Percentiles rank a stretch among this genome's conserved stretches.
phyloP scores from a whole-genome alignment of 2,113 vertebrate species.

The Amazona vittata region DNA sequence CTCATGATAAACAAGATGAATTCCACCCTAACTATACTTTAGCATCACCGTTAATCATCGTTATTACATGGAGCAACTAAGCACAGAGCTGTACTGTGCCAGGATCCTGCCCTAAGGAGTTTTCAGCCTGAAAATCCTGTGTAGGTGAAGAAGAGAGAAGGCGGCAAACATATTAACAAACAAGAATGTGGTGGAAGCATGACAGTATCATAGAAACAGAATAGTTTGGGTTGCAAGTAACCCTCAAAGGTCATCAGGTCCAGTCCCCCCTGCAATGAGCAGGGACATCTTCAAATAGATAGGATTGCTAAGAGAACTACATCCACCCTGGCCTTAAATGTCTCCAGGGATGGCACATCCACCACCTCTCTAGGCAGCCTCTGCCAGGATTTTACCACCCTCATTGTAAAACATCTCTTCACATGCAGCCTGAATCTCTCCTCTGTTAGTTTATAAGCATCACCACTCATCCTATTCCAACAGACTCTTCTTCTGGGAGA shows the following conservation, averaged over 20 bases:
- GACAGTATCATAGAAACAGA: not conserved
- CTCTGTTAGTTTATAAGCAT: not conserved
- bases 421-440: not conserved
- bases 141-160: not conserved
- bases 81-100: not conserved
- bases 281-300: not conserved
- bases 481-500: not conserved
- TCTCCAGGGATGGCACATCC: not conserved
- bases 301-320: not conserved
- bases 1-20: not conserved
- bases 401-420: not conserved
- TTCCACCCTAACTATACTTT: not conserved
- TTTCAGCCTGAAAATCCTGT: not conserved
- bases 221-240: not conserved
- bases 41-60: not conserved
- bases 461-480: not conserved
- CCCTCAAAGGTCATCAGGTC: not conserved
- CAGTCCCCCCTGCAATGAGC: not conserved
- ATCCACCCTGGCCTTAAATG: not conserved
- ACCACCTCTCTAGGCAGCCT: not conserved
- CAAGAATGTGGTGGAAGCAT: not conserved
- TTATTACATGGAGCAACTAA: not conserved
- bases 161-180: not conserved
- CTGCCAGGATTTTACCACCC: not conserved
- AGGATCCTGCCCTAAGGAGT: not conserved